phyloP scores from a whole-genome alignment of 2,888 invertebrate genomes.

The Tachina fera region DNA sequence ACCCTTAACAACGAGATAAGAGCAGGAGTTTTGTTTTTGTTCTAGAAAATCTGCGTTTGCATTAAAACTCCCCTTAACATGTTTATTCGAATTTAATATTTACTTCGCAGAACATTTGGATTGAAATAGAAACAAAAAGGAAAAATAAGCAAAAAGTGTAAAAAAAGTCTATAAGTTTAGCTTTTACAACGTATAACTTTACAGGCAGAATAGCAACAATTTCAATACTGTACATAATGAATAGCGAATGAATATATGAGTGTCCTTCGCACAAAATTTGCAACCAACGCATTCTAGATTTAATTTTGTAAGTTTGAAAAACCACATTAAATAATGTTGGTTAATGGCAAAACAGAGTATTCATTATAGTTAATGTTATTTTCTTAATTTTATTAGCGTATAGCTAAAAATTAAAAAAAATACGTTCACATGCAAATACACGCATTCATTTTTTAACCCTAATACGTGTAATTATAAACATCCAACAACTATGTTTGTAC shows the following conservation, averaged over 20 bases:
- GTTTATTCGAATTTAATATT: neutral
- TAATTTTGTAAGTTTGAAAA: slow-evolving; percentile 35
- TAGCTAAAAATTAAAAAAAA: too few species aligned
- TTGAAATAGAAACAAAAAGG: slow-evolving; percentile 3
- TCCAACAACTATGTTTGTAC: too few species aligned
- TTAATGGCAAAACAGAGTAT: slow-evolving; percentile 27
- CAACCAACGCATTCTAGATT: slow-evolving; percentile 36
- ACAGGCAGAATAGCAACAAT: slow-evolving; percentile 25
- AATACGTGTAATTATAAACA: too few species aligned
- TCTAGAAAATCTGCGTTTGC: too few species aligned
- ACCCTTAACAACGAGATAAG: too few species aligned
- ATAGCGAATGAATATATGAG: slow-evolving; percentile 37
- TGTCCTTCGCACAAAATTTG: slow-evolving; percentile 47
- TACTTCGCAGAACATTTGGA: neutral
- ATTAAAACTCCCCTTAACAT: neutral
- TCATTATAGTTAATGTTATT: slow-evolving; percentile 1
- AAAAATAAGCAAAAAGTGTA: neutral
- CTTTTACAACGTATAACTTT: slow-evolving; percentile 14
- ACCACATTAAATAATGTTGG: slow-evolving; percentile 29
- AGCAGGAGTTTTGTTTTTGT: too few species aligned
- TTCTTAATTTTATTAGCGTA: neutral
- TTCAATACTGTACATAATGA: slow-evolving; percentile 40
- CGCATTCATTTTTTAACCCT: too few species aligned
- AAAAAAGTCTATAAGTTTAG: slow-evolving; percentile 26
- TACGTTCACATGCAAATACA: too few species aligned